Evolutionary conservation across 2,113 vertebrate species (phyloP).

Genomic region (Eulemur macaco): DNA sequence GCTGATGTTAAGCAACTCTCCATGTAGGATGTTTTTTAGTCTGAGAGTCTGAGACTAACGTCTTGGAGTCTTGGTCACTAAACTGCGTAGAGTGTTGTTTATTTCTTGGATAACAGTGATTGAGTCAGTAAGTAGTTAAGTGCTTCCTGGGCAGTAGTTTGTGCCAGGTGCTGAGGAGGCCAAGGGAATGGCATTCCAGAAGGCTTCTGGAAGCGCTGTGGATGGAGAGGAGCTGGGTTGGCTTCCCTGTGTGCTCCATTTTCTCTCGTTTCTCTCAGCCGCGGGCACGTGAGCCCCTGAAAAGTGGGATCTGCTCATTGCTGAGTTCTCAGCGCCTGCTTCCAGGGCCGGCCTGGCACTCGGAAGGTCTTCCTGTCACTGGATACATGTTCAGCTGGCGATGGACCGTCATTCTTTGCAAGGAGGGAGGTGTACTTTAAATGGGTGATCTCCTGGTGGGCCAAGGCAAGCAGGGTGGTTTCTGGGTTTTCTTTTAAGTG

Average conservation of each 20-base stretch:
- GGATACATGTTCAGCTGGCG: neutral
- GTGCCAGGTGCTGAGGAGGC: conserved; percentile 52
- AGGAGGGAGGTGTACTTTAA: neutral
- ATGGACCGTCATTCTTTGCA: neutral
- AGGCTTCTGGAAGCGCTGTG: neutral
- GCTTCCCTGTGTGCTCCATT: neutral
- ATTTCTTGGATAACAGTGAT: conserved; percentile 9
- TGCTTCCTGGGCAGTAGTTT: neutral
- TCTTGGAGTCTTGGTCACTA: conserved; percentile 15
- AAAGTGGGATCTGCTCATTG: neutral
- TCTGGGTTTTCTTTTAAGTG: neutral
- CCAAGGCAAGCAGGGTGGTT: neutral
- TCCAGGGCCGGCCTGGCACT: neutral
- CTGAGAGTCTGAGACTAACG: neutral
- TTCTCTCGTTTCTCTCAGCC: neutral
- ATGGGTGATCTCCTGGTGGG: too few relatives aligned
- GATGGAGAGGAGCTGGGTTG: neutral
- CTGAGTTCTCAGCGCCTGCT: neutral
- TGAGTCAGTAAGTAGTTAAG: conserved; percentile 42
- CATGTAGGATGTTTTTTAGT: neutral
- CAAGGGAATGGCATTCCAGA: neutral
- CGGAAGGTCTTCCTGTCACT: neutral
- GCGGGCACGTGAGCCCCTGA: neutral
- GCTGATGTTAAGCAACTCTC: conserved; percentile 20
- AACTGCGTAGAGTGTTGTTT: neutral